A percentile compares a stretch with the other conserved stretches of the same genome.
Evolutionary conservation across 1,140 invertebrate genomes (phyloP).

Genomic region (Nephila pilipes): DNA sequence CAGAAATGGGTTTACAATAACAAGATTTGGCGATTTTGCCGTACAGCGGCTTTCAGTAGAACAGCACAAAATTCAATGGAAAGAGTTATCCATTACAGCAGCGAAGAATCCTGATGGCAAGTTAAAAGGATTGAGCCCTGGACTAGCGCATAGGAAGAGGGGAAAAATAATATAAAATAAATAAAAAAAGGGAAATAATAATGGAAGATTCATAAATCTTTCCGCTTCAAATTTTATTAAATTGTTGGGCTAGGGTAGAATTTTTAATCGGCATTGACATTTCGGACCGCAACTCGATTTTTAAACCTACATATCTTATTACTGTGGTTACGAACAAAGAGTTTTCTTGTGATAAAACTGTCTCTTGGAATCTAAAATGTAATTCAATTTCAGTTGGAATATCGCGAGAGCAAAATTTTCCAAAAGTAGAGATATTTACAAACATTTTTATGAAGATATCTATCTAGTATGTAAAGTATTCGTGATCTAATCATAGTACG

Average conservation of each 20-base stretch:
- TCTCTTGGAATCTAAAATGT: too few species aligned
- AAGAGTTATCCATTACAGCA: slow-evolving; percentile 69
- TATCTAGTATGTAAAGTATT: too few species aligned
- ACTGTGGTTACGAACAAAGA: too few species aligned
- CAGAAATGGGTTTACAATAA: slow-evolving; percentile 76
- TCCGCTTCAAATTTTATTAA: slow-evolving; percentile 49
- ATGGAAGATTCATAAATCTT: slow-evolving; percentile 65
- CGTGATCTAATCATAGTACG: too few species aligned
- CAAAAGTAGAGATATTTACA: too few species aligned
- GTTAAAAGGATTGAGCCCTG: slow-evolving; percentile 63
- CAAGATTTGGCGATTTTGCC: slow-evolving; percentile 75
- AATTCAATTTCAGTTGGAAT: too few species aligned
- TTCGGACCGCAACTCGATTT: not conserved
- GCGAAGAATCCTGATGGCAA: slow-evolving; percentile 68
- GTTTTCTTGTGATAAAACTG: too few species aligned
- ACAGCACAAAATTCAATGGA: slow-evolving; percentile 63
- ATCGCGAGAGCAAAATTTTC: too few species aligned
- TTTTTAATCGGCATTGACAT: slow-evolving; percentile 65
- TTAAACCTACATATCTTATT: too few species aligned
- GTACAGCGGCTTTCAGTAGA: slow-evolving; percentile 10
- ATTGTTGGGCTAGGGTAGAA: slow-evolving; percentile 1
- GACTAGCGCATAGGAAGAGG: not conserved
- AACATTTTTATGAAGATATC: too few species aligned
- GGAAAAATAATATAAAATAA: not conserved
- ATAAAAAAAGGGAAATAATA: slow-evolving; percentile 21